phyloP scores from a whole-genome alignment of 92 coral and sea anemone species.

The Muricea muricata region DNA sequence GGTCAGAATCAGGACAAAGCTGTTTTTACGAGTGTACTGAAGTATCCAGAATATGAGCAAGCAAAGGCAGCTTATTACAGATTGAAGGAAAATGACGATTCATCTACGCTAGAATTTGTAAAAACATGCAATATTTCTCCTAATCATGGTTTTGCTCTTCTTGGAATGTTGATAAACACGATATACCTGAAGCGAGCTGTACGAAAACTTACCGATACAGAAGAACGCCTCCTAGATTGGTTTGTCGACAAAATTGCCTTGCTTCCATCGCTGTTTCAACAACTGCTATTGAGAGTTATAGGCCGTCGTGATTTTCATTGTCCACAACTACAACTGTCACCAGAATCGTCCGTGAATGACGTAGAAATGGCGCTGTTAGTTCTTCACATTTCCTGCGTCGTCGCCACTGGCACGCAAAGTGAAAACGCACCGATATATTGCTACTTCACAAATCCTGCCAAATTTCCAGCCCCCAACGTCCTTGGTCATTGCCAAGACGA shows the following conservation, averaged over 20 bases:
- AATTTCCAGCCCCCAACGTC: background rate
- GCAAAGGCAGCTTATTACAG: constrained; percentile 36
- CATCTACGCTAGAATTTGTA: background rate
- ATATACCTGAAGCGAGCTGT: constrained; percentile 77
- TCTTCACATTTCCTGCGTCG: constrained; percentile 72
- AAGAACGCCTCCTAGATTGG: constrained; percentile 65
- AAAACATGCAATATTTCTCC: constrained; percentile 44
- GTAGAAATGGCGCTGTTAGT: constrained; percentile 76
- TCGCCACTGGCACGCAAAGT: constrained; percentile 30
- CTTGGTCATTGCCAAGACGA: constrained; percentile 16
- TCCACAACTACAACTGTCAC: constrained; percentile 68
- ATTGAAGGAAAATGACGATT: background rate
- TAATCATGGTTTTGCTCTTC: constrained; percentile 40
- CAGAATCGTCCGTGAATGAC: constrained; percentile 65
- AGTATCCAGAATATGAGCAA: constrained; percentile 30
- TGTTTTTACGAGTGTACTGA: constrained; percentile 10
- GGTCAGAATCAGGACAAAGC: constrained; percentile 28
- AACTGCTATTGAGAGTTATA: constrained; percentile 65
- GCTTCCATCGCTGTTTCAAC: constrained; percentile 50
- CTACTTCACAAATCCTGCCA: constrained; percentile 1
- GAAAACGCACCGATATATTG: background rate
- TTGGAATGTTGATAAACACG: constrained; percentile 68
- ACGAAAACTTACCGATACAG: constrained; percentile 76
- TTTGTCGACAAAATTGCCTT: constrained; percentile 30
- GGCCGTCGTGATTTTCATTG: constrained; percentile 72